A percentile compares a stretch with the other conserved stretches of the same genome.
These are phyloP conservation scores for Girardinus metallicus DNA, from an alignment of 2,797 vertebrate species.

Conservation along the genomic window DNA sequence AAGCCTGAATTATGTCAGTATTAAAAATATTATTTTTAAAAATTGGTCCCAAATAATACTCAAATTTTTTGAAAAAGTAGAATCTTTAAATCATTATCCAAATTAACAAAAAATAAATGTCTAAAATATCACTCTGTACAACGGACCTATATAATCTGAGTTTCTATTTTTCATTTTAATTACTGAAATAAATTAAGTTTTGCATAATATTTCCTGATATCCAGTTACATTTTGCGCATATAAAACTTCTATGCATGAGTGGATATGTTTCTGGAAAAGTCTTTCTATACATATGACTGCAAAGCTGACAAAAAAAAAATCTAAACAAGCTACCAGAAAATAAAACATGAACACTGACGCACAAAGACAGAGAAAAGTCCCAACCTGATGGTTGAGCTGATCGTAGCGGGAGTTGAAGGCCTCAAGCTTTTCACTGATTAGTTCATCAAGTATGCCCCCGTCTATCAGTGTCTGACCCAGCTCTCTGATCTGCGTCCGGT, in stretches of 20 bases:
- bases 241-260: not conserved
- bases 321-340: not conserved
- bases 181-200: not conserved
- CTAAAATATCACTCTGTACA: not conserved
- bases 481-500: conserved; percentile 96
- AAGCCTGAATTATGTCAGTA: not conserved
- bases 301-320: not conserved
- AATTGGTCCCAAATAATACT: not conserved
- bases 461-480: conserved; percentile 97
- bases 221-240: not conserved
- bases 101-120: not conserved
- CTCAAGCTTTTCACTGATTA: conserved; percentile 96
- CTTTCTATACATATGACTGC: not conserved
- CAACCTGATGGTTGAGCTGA: conserved; percentile 91
- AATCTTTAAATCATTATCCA: not conserved
- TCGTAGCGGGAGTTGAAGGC: conserved; percentile 92
- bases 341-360: not conserved
- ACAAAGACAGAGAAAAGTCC: conserved; percentile 47
- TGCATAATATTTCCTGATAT: too few species aligned
- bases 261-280: not conserved
- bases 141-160: not conserved
- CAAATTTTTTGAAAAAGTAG: not conserved
- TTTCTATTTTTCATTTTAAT: not conserved
- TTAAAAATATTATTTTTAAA: not conserved
- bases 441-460: conserved; percentile 95